Conservation (phyloP, 1,140 invertebrate genomes). For the Cydia strobilella region DNA sequence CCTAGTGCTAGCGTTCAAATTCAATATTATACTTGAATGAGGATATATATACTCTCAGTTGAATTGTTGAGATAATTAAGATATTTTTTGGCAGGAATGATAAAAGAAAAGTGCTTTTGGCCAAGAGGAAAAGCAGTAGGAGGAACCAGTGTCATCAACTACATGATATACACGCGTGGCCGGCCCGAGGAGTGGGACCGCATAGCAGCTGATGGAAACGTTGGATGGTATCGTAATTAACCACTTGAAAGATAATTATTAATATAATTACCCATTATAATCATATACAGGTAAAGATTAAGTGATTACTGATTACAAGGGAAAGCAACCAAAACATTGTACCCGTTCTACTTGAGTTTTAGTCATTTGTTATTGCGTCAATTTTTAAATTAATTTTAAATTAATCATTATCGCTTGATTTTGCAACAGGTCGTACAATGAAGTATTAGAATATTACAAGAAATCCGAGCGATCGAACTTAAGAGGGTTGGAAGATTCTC, state of each 20-base stretch:
- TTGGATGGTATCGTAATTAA: constrained; percentile 79
- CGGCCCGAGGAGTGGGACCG: constrained; percentile 86
- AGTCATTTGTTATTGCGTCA: not conserved
- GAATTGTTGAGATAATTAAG: not conserved
- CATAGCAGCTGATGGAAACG: constrained; percentile 83
- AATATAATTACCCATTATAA: not conserved
- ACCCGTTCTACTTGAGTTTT: constrained; percentile 51
- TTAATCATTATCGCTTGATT: not conserved
- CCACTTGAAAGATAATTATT: constrained; percentile 49
- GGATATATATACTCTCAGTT: no score
- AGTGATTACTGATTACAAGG: constrained; percentile 74
- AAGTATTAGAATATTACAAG: constrained; percentile 52
- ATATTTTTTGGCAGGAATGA: constrained; percentile 72
- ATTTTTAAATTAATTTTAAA: not conserved
- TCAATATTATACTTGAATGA: constrained; percentile 62
- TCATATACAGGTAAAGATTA: constrained; percentile 70
- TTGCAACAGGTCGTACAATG: constrained; percentile 43
- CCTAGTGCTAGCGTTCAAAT: no score
- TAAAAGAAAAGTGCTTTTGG: constrained; percentile 70
- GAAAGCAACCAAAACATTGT: constrained; percentile 83
- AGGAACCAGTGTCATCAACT: constrained; percentile 88
- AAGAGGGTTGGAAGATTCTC: constrained; percentile 60
- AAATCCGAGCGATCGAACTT: constrained; percentile 75
- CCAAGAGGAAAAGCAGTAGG: constrained; percentile 83
- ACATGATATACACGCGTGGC: constrained; percentile 91